phyloP scores from a whole-genome alignment of 2,888 invertebrate species.

The Nemoura dubitans region DNA sequence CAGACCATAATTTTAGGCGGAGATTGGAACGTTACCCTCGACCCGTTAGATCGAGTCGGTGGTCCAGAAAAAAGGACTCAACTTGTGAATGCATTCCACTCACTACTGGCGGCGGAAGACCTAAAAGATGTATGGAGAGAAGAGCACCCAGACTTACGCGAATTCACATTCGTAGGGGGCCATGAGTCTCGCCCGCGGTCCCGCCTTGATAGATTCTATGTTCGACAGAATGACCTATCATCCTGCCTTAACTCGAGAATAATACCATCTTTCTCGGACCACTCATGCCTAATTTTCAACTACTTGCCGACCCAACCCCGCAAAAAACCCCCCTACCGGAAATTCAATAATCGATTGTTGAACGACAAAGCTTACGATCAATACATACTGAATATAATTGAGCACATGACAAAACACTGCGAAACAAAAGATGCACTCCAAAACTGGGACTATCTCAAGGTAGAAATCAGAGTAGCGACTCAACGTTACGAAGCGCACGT shows the following conservation, averaged over 20 bases:
- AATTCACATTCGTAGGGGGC: neutral
- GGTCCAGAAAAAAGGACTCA: neutral
- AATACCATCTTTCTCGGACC: neutral
- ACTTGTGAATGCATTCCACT: no score
- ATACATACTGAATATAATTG: neutral
- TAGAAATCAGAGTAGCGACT: neutral
- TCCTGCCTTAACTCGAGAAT: neutral
- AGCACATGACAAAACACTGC: neutral
- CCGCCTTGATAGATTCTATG: neutral
- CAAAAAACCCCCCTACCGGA: neutral
- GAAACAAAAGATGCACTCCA: neutral
- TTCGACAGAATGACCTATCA: neutral
- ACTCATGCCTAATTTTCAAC: neutral
- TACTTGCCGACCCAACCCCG: neutral
- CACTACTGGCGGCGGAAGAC: no score
- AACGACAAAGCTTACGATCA: neutral
- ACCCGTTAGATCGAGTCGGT: neutral
- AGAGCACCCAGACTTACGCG: no score
- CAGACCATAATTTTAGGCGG: neutral
- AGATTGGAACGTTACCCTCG: neutral
- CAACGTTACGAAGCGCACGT: neutral
- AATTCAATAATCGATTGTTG: neutral
- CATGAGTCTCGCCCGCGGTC: neutral
- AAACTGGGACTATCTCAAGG: neutral
- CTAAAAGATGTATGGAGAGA: no score